Evolutionary conservation across 2,888 invertebrate species (phyloP), one percentile per base, ranked within the genome.

Genomic region (Agrochola macilenta): DNA sequence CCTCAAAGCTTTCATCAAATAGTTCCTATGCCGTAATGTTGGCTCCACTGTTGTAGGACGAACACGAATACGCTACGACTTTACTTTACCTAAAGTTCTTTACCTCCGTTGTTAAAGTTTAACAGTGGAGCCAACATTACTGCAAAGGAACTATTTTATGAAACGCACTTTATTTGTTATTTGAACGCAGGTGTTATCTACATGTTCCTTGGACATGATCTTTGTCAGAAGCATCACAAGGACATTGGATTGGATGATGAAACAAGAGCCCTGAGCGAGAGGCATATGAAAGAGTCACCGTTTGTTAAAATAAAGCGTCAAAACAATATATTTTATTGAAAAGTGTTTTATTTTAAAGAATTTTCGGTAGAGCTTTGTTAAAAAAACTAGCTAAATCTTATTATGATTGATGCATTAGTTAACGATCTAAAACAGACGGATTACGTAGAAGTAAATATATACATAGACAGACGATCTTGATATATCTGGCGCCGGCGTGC

Each of bases 401-500:
- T 69, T 43, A 30, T 12, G 8, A 39, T 76, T 76, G 43, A 52
- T 52, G 43, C 14, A 20, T 54, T 5, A 46, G 35, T 17, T n/a
- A 66, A 49, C 30, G 30, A 57, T 61, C 9, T 81, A 43, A n/a
- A 35, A 30, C 17, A 68, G 49, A 75, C 39, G 20, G 46, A 81
- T 81, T 35, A 66, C 65, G 3, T 57, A 64, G 46, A 43, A 54
- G 49, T 76, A 71, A 58, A 83, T 78, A 83, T 78, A 58, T 23
- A n/a, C n/a, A 69, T 60, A 73, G 68, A 58, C 54, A 72, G 58
- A 64, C 68, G 12, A 73, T 66, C 65, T 79, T 66, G 35, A 84
- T 79, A 79, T 52, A 66, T 39, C 14, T 63, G 79, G 74, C 60
- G 79, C 70, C 70, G 54, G 46, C 74, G n/a, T 58, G 68, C 49